Evolutionary conservation across 2,888 invertebrate genomes (phyloP).

Genomic region (Himalopsyche kuldschensis): DNA sequence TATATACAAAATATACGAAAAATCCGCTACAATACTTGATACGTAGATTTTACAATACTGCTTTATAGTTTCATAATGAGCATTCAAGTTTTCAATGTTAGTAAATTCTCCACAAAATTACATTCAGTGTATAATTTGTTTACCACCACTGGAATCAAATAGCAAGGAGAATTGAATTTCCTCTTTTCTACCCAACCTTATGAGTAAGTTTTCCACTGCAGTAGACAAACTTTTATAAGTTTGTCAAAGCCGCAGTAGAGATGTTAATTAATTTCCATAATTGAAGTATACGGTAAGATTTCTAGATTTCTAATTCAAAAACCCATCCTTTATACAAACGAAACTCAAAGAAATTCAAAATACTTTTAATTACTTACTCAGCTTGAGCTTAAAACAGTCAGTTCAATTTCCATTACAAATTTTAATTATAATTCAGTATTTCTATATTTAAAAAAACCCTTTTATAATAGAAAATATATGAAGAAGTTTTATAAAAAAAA

Average conservation of each 20-base stretch:
- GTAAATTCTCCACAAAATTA: too few relatives aligned
- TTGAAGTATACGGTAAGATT: background rate
- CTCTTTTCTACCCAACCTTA: background rate
- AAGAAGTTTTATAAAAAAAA: too few relatives aligned
- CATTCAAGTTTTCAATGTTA: too few relatives aligned
- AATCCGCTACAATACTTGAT: too few relatives aligned
- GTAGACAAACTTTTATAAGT: background rate
- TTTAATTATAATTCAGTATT: too few relatives aligned
- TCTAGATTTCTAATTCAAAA: background rate
- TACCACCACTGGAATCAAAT: background rate
- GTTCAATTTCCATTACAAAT: too few relatives aligned
- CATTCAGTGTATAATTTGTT: background rate
- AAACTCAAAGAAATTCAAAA: background rate
- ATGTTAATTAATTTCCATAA: constrained; percentile 35
- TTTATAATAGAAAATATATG: too few relatives aligned
- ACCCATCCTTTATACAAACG: background rate
- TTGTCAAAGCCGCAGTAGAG: constrained; percentile 10
- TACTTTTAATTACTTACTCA: background rate
- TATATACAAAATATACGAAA: too few relatives aligned
- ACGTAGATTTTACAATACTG: too few relatives aligned
- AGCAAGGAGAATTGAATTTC: background rate
- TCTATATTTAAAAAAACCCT: too few relatives aligned
- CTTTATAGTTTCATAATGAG: too few relatives aligned
- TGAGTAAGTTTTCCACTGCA: background rate
- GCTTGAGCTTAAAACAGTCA: background rate